Base-by-base conservation (phyloP, 2,888 invertebrate species). In the Eilema depressum region DNA sequence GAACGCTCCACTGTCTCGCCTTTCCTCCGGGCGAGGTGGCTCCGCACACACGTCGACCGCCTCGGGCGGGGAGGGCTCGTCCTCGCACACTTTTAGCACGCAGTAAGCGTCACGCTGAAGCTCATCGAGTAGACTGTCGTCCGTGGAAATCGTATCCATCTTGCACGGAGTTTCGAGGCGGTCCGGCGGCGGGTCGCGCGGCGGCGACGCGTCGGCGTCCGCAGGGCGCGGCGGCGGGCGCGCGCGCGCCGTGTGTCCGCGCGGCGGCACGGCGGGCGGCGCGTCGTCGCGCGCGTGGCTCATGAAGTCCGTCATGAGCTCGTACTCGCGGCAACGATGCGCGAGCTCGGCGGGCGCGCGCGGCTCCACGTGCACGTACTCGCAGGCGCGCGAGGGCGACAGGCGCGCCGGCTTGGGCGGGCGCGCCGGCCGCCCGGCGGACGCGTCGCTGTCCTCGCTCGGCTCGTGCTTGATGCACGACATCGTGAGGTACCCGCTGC, bases 161-260 rank as follows among this genome's bases (percentile, higher is more conserved):
- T 97, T 65, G 74, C 59, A 37, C 66, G 67, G 90, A 62, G 74
- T 68, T 97, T 88, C 88, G 57, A 10, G 53, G 53, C 69, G 59
- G 86, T 87, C 60, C 69, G 96, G 70, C 97, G 61, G 25, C 20
- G 69, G 65, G 90, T 70, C 97, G 97, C 88, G 97, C 97, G 69
- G 73, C 30, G 66, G 96, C 73, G 97, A 96, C 81, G 97, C 93
- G 81, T 97, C 96, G 93, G 85, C 90, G 93, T 84, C 86, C 47
- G 73, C 71, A 11, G 85, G 85, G 69, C 83, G 86, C 73, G 75
- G 63, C 77, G 85, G 81, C 70, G 75, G 85, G 75, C 63, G 70
- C 84, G 59, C 85, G 86, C 53, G 90, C 83, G 28, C 88, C 84
- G 25, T 86, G 87, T 33, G 87, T 0, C 89, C 77, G 66, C 83